These are phyloP conservation scores for Physocephala rufipes DNA, from an alignment of 2,888 invertebrate genomes.

Conservation along the genomic window DNA sequence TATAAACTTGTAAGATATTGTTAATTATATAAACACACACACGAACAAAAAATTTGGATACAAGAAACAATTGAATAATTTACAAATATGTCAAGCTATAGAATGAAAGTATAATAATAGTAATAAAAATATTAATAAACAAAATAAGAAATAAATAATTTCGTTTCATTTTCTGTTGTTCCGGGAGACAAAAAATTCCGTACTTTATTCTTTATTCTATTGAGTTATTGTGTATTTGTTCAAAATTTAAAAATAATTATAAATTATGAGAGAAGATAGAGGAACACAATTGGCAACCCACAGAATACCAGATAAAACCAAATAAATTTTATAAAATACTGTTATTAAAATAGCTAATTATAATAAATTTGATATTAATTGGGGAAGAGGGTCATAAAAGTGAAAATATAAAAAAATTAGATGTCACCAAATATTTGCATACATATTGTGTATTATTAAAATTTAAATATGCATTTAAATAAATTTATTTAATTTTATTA, in stretches of 20 bases:
- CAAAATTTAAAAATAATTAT: neutral
- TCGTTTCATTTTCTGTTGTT: constrained; percentile 14
- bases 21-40: neutral
- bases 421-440: too few relatives aligned
- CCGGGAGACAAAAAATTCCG: constrained; percentile 9
- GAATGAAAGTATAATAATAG: neutral
- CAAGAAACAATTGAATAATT: constrained; percentile 1
- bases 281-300: neutral
- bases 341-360: neutral
- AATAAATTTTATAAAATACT: neutral
- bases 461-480: too few relatives aligned
- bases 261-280: neutral
- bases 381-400: too few relatives aligned
- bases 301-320: too few relatives aligned
- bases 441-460: too few relatives aligned
- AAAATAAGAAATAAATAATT: constrained; percentile 16
- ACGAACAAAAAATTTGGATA: constrained; percentile 14
- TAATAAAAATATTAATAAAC: constrained; percentile 16
- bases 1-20: neutral
- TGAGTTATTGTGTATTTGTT: neutral
- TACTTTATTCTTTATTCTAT: neutral
- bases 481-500: too few relatives aligned
- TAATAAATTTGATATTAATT: too few relatives aligned
- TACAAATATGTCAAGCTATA: constrained; percentile 8
- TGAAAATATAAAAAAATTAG: too few relatives aligned